Evolutionary conservation across 2,797 vertebrate species (phyloP), one percentile per base, ranked within the genome.

Genomic region (Neopelma chrysocephalum): DNA sequence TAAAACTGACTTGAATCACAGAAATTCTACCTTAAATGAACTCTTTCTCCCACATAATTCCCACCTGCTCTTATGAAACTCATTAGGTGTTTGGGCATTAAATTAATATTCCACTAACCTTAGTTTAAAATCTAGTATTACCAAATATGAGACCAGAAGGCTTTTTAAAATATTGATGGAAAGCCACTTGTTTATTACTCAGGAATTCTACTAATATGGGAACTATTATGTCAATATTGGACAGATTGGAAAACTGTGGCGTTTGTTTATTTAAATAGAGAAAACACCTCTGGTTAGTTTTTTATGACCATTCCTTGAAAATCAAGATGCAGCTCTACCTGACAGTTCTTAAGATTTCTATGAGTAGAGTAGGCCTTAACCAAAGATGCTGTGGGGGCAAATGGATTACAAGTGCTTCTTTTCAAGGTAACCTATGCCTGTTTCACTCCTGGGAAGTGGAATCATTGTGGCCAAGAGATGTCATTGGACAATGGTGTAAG

Each of bases 151-250:
- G 4, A 71, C 27, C 4, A 69, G 42, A 78, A 68, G 0, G 1
- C 1, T 42, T 87, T 77, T 31, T 25, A 54, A 65, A 80, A 38
- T 51, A 71, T 9, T 62, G 11, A 56, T 43, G 5, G 60, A 66
- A 77, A 68, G 1, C 3, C 11, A 27, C 6, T 66, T 42, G 5
- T 42, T 68, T 75, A 42, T 78, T 68, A 47, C 5, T n/a, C 26
- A 70, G 12, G 8, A 50, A 66, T 0, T 1, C 9, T 51, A 27
- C 4, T 57, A 57, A 48, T 4, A 15, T 26, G 3, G 8, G 27
- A 2, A 29, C 43, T 42, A 32, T n/a, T 17, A 36, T 3, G 7
- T 18, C 14, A 14, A 15, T 58, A 56, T 6, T 21, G n/a, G 16
- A 65, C 12, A 5, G 20, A 34, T 54, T 56, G 56, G 8, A 2